Conservation (phyloP, 1,140 invertebrate genomes). For the Asobara japonica region DNA sequence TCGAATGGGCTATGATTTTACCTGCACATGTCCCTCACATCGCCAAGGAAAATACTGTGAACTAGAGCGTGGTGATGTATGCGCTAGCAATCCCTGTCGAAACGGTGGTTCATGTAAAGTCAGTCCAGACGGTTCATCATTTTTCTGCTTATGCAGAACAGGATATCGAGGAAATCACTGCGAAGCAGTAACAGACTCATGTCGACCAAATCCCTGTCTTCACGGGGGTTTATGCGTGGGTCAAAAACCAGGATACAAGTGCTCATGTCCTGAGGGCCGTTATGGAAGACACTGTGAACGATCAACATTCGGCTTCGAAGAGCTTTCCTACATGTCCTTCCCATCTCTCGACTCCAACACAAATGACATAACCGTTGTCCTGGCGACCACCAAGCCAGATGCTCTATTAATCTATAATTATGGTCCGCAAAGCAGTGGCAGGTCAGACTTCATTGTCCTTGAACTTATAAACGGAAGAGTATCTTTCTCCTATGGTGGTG, state of each 20-base stretch:
- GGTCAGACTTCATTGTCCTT: slow-evolving; percentile 92
- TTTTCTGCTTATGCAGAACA: slow-evolving; percentile 89
- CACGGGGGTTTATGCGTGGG: slow-evolving; percentile 86
- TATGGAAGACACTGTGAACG: slow-evolving; percentile 92
- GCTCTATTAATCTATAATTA: slow-evolving; percentile 91
- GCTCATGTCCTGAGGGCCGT: slow-evolving; percentile 86
- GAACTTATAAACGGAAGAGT: slow-evolving; percentile 85
- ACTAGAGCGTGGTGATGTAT: slow-evolving; percentile 82
- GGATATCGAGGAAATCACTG: slow-evolving; percentile 90
- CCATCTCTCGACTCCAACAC: slow-evolving; percentile 84
- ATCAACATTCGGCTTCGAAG: slow-evolving; percentile 87
- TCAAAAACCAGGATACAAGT: slow-evolving; percentile 85
- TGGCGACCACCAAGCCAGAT: slow-evolving; percentile 89
- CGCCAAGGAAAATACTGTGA: slow-evolving; percentile 88
- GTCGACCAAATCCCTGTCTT: slow-evolving; percentile 88
- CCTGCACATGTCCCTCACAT: slow-evolving; percentile 80
- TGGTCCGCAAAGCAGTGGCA: slow-evolving; percentile 83
- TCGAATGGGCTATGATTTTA: slow-evolving; percentile 82
- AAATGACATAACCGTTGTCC: slow-evolving; percentile 90
- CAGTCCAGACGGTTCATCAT: slow-evolving; percentile 84
- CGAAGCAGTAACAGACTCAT: slow-evolving; percentile 86
- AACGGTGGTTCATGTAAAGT: slow-evolving; percentile 91
- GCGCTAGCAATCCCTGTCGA: slow-evolving; percentile 84
- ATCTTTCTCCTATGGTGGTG: slow-evolving; percentile 89
- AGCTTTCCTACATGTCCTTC: slow-evolving; percentile 90